These are phyloP conservation scores for Oenanthe melanoleuca DNA, from an alignment of 2,113 vertebrate genomes.

Conservation along the genomic window DNA sequence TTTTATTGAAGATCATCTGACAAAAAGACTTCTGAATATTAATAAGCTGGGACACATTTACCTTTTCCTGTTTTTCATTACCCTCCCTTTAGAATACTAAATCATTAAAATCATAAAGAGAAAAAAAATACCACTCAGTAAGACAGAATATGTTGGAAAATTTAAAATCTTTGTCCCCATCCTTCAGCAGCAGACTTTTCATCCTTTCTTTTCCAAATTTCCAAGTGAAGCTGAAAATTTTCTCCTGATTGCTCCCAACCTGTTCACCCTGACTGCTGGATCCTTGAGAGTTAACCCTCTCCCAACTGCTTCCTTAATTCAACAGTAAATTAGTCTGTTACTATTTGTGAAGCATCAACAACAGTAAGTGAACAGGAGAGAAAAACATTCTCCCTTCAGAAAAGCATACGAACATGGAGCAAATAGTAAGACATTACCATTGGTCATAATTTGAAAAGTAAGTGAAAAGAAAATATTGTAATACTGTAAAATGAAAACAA, in stretches of 20 bases:
- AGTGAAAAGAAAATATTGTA: background rate
- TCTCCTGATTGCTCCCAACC: background rate
- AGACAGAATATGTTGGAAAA: background rate
- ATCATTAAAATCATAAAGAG: background rate
- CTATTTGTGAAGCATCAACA: background rate
- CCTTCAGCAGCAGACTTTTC: background rate
- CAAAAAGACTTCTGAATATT: background rate
- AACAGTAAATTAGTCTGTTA: accelerated
- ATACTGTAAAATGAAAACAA: background rate
- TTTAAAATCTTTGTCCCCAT: background rate
- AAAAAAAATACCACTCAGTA: background rate
- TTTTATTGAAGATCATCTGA: background rate
- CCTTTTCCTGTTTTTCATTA: background rate
- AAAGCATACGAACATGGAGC: background rate
- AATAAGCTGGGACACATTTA: background rate
- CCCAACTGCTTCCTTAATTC: background rate
- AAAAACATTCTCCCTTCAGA: background rate
- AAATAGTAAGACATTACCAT: background rate
- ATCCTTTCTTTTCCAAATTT: background rate
- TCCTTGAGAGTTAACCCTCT: background rate
- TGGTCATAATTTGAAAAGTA: background rate
- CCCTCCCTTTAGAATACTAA: background rate
- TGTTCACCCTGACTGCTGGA: background rate
- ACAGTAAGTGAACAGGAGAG: background rate
- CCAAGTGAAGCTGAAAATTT: background rate